Evolutionary conservation across 2,888 invertebrate species (phyloP).

Genomic region (Lordiphosa andalusiaca): DNA sequence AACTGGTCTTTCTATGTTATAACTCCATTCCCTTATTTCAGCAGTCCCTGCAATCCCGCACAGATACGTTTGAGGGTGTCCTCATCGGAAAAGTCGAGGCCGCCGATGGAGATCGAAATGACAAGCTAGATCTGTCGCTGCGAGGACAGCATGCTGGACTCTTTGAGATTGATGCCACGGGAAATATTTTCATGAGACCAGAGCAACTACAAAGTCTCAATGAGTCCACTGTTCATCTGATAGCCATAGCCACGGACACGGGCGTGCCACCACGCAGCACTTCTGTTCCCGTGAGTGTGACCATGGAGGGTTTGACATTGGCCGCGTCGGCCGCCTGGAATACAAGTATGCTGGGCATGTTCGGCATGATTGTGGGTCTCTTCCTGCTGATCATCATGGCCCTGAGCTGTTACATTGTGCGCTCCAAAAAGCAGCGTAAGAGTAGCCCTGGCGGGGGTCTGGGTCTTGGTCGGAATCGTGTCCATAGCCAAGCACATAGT

Average conservation of each 20-base stretch:
- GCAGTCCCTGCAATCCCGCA: conserved; percentile 70
- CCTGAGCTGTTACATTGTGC: conserved; percentile 89
- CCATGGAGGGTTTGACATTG: conserved; percentile 81
- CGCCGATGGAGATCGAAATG: conserved; percentile 92
- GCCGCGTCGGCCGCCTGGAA: conserved; percentile 81
- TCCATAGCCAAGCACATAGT: conserved; percentile 79
- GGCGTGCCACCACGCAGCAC: conserved; percentile 90
- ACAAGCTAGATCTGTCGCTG: conserved; percentile 87
- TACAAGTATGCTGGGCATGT: conserved; percentile 81
- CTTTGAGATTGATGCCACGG: conserved; percentile 77
- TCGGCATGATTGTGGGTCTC: conserved; percentile 87
- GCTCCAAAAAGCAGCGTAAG: conserved; percentile 81
- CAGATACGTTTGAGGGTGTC: conserved; percentile 78
- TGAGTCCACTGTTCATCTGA: conserved; percentile 85
- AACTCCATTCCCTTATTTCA: conserved; percentile 46
- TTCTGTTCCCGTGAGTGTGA: conserved; percentile 86
- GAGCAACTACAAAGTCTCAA: conserved; percentile 80
- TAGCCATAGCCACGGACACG: conserved; percentile 91
- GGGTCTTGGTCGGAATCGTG: conserved; percentile 77
- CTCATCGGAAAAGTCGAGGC: conserved; percentile 87
- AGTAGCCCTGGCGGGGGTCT: conserved; percentile 58
- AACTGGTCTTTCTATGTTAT: too few species aligned
- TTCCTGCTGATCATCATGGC: conserved; percentile 88
- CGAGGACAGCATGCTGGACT: conserved; percentile 85
- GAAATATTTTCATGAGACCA: conserved; percentile 84